Percentiles rank a stretch among this genome's conserved stretches.
phyloP scores from a whole-genome alignment of 1,140 invertebrate species.

The Trichonephila clavata region DNA sequence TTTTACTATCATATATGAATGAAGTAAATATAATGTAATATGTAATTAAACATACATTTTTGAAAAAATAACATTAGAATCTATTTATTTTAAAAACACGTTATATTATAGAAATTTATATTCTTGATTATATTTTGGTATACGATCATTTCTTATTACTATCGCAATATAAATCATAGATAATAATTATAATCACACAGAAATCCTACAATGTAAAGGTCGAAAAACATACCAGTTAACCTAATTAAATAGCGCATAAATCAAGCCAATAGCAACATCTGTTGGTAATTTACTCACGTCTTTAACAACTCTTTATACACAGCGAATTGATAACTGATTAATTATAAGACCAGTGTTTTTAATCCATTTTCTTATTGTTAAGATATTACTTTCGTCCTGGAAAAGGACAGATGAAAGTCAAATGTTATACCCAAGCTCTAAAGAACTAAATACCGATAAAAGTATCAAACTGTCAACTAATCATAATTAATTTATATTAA shows the following conservation, averaged over 20 bases:
- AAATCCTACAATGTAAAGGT: no score
- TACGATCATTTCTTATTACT: no score
- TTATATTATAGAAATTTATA: no score
- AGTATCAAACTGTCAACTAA: not conserved
- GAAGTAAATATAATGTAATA: no score
- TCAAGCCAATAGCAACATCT: not conserved
- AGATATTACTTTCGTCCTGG: not conserved
- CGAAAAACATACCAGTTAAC: no score
- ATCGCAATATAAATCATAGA: no score
- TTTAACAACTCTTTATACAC: not conserved
- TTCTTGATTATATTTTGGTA: no score
- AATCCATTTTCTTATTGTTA: not conserved
- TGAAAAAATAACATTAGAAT: no score
- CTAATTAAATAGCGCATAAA: not conserved
- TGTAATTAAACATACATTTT: no score
- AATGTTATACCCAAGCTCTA: not conserved
- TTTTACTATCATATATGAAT: no score
- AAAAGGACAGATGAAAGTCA: not conserved
- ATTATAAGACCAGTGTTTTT: not conserved
- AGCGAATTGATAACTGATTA: conserved; percentile 5
- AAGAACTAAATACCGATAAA: not conserved
- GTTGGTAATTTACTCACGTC: not conserved
- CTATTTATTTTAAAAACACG: no score
- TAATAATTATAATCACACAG: no score
- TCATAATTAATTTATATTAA: not conserved